Evolutionary conservation across 2,797 vertebrate genomes (phyloP).

Genomic region (Myotis myotis): DNA sequence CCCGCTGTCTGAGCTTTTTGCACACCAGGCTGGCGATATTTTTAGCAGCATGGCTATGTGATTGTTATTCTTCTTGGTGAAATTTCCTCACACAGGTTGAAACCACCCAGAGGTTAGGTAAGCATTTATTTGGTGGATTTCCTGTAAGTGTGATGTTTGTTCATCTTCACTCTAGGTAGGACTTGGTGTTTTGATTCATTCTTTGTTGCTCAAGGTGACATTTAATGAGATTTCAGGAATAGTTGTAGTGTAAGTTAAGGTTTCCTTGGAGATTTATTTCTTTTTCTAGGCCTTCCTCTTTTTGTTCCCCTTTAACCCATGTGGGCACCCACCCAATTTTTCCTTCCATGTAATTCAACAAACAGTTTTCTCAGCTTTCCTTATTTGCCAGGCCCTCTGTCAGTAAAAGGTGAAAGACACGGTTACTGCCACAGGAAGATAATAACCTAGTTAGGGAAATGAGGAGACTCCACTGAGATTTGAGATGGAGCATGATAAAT

Average conservation of each 20-base stretch:
- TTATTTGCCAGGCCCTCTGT: constrained; percentile 18
- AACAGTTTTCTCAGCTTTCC: constrained; percentile 28
- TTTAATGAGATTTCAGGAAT: constrained; percentile 53
- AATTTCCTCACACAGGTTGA: constrained; percentile 38
- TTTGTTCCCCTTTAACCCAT: background rate
- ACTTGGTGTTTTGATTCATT: constrained; percentile 54
- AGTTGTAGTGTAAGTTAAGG: background rate
- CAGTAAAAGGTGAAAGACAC: constrained; percentile 38
- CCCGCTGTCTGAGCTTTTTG: constrained; percentile 3
- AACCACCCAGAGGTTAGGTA: constrained; percentile 44
- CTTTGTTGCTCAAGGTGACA: constrained; percentile 45
- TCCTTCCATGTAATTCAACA: constrained; percentile 50
- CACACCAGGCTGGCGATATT: constrained; percentile 55
- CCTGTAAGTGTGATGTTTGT: constrained; percentile 25
- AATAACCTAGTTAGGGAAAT: constrained; percentile 37
- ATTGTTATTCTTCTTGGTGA: constrained; percentile 41
- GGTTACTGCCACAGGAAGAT: constrained; percentile 3
- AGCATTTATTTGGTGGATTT: constrained; percentile 55
- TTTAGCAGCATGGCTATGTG: constrained; percentile 61
- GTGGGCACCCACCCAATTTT: constrained; percentile 25
- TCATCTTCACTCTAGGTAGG: constrained; percentile 24
- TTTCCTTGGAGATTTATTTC: constrained; percentile 19
- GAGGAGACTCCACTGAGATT: constrained; percentile 16
- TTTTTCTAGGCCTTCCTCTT: constrained; percentile 11
- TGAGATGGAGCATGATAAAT: constrained; percentile 31